phyloP scores from a whole-genome alignment of 1,140 invertebrate genomes.

The Lysiphlebus fabarum region DNA sequence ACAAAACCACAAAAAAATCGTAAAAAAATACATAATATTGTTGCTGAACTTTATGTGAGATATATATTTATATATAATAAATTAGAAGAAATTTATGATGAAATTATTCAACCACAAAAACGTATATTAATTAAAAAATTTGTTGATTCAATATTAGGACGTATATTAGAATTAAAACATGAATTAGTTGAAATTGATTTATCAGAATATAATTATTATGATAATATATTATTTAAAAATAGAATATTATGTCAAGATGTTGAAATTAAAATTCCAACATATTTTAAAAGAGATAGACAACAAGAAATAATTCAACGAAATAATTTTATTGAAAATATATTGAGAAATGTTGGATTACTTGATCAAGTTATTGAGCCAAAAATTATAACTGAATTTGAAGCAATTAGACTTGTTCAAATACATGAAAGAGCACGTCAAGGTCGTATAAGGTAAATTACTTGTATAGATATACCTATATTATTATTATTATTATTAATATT shows the following conservation, averaged over 20 bases:
- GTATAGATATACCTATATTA: no score
- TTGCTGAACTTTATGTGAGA: conserved; percentile 69
- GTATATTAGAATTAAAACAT: conserved; percentile 75
- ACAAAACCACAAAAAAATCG: conserved; percentile 62
- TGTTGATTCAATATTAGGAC: conserved; percentile 75
- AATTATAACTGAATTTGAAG: conserved; percentile 75
- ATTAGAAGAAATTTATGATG: conserved; percentile 81
- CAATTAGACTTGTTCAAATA: conserved; percentile 76
- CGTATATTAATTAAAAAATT: conserved; percentile 73
- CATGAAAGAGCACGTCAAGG: conserved; percentile 90
- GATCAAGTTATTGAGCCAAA: conserved; percentile 58
- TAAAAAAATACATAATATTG: conserved; percentile 55
- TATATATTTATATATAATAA: conserved; percentile 77
- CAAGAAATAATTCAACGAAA: conserved; percentile 61
- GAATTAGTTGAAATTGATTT: conserved; percentile 83
- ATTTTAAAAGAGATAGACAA: conserved; percentile 66
- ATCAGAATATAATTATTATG: conserved; percentile 83
- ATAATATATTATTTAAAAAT: conserved; percentile 65
- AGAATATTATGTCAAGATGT: conserved; percentile 64
- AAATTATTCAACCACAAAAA: conserved; percentile 91
- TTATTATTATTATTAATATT: no score
- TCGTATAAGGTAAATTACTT: conserved; percentile 51
- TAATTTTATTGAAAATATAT: conserved; percentile 63
- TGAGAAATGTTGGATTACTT: conserved; percentile 67
- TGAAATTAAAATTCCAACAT: conserved; percentile 66